Evolutionary conservation across 1,140 invertebrate genomes (phyloP).

Genomic region (Achatina immaculata): DNA sequence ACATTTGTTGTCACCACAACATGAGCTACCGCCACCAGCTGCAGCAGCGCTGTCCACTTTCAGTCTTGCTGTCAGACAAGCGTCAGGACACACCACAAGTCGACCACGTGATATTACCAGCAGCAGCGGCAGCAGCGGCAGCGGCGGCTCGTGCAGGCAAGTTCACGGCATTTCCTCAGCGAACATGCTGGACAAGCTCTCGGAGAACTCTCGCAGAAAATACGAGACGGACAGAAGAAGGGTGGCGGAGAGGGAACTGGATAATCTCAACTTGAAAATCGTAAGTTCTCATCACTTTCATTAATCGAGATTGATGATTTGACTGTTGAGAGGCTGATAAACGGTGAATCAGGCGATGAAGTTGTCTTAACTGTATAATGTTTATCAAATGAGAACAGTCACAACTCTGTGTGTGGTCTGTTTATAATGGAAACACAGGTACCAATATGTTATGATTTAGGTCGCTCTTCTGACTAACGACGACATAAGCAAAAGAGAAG

Average conservation of each 20-base stretch:
- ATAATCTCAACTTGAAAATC: constrained; percentile 38
- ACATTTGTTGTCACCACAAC: neutral
- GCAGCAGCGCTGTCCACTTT: neutral
- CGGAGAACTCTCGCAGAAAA: neutral
- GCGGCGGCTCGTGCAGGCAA: neutral
- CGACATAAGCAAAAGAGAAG: too few species aligned
- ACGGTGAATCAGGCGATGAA: too few species aligned
- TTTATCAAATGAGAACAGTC: too few species aligned
- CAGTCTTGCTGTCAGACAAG: neutral
- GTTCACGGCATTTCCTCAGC: neutral
- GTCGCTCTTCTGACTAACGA: too few species aligned
- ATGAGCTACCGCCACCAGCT: neutral
- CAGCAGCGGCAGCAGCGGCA: neutral
- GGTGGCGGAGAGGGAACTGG: constrained; percentile 43
- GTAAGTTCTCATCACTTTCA: constrained; percentile 39
- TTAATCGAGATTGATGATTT: too few species aligned
- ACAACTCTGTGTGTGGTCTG: too few species aligned
- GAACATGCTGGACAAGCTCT: constrained; percentile 15
- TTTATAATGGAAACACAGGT: too few species aligned
- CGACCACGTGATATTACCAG: neutral
- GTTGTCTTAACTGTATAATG: too few species aligned
- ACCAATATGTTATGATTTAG: too few species aligned
- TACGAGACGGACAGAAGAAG: constrained; percentile 36
- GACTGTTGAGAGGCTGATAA: too few species aligned
- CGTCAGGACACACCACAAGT: neutral